A percentile compares a stretch with the other conserved stretches of the same genome.
Evolutionary conservation across 2,113 vertebrate species (phyloP).

Genomic region (Poeciliopsis occidentalis): DNA sequence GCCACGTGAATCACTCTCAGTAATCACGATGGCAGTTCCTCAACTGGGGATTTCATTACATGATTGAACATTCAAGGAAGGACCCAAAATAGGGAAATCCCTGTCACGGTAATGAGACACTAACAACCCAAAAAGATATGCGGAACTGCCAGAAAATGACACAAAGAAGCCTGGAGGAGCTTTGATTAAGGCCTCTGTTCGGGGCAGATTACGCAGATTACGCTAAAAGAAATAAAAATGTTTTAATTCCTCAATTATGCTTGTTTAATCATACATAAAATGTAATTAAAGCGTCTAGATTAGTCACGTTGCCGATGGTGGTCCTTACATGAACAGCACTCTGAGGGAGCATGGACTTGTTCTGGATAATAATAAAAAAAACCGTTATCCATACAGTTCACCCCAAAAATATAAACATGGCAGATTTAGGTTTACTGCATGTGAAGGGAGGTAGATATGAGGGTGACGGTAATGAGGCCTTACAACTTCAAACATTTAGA

Average conservation of each 20-base stretch:
- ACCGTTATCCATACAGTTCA: background rate
- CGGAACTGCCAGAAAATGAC: slow-evolving; percentile 41
- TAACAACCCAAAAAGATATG: slow-evolving; percentile 51
- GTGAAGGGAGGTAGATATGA: background rate
- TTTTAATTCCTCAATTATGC: slow-evolving; percentile 20
- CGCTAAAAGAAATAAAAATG: slow-evolving; percentile 14
- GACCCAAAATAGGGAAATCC: slow-evolving; percentile 59
- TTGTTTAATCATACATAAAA: slow-evolving; percentile 19
- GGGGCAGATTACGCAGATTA: slow-evolving; percentile 5
- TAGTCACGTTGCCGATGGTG: slow-evolving; percentile 23
- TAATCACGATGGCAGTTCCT: slow-evolving; percentile 53
- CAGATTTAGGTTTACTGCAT: background rate
- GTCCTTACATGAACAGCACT: background rate
- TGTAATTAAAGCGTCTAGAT: background rate
- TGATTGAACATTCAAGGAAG: slow-evolving; percentile 51
- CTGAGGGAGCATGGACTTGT: background rate
- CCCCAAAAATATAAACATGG: background rate
- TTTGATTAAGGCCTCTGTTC: slow-evolving; percentile 40
- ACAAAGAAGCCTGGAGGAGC: slow-evolving; percentile 28
- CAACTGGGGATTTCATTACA: slow-evolving; percentile 60
- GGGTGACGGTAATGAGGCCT: no score
- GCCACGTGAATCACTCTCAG: slow-evolving; percentile 52
- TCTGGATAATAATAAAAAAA: background rate
- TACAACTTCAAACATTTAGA: no score
- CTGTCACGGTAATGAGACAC: slow-evolving; percentile 52